Evolutionary conservation across 2,797 vertebrate species (phyloP), one percentile per base, ranked within the genome.

Genomic region (Mus spretus): DNA sequence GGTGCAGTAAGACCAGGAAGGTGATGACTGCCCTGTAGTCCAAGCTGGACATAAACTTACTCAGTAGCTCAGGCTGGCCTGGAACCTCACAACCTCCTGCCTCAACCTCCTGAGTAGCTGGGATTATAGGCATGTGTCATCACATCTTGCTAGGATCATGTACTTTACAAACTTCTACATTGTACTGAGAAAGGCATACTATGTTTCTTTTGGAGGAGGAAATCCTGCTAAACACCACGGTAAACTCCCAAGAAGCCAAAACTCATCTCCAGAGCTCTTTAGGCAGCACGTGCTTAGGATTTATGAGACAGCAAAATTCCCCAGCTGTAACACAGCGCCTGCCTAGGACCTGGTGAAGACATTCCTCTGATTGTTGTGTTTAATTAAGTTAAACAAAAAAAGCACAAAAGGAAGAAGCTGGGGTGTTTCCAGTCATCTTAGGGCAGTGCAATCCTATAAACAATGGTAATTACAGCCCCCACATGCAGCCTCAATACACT

Each of bases 391-490:
- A 86, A 94, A 91, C 31, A 67, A 90, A 50, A 53, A 74, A 97
- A 91, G 24, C 81, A 89, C 28, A 80, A 95, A 95, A 87, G 80
- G 84, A 53, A 90, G 28, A 96, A 95, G 57, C 47, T 90, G 53
- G 74, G 78, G 93, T 75, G 47, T 95, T 93, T 96, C 85, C 94
- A 87, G 96, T 94, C 19, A 79, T 67, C 97, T 92, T 50, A 96
- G 97, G n/a, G n/a, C 50, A 96, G 72, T 97, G 70, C 88, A 90
- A 89, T 90, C 88, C 78, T 96, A 95, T 91, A 93, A 97, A 97
- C 94, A 96, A 72, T 59, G 67, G 86, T 82, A 72, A 61, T 15
- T 81, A n/a, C 40, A 28, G 96, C 95, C 89, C 84, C 63, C 96
- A 95, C 63, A 78, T 6, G 57, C 63, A 47, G 5, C 67, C 63